Evolutionary conservation across 2,888 invertebrate genomes (phyloP).

Genomic region (Antitype chi): DNA sequence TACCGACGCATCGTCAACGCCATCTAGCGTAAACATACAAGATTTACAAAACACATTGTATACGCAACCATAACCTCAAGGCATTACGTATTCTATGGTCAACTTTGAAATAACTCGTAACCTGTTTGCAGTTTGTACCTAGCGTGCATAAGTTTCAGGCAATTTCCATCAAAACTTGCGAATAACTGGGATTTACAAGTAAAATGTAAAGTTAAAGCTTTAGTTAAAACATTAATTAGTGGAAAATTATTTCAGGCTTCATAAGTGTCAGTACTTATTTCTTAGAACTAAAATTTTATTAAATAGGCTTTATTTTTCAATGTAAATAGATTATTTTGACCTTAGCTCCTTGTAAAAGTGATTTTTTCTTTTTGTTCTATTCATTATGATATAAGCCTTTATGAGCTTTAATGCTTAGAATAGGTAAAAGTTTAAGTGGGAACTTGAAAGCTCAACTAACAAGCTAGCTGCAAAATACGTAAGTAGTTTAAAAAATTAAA

Average conservation of each 20-base stretch:
- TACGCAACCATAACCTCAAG: slow-evolving; percentile 3
- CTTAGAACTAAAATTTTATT: neutral
- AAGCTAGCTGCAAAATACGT: neutral
- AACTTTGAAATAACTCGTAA: slow-evolving; percentile 47
- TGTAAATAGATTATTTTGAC: neutral
- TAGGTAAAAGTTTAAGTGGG: neutral
- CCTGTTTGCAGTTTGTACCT: slow-evolving; percentile 56
- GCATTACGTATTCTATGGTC: slow-evolving; percentile 61
- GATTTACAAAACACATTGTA: slow-evolving; percentile 17
- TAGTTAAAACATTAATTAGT: slow-evolving; percentile 58
- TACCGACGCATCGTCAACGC: neutral
- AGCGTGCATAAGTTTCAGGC: slow-evolving; percentile 49
- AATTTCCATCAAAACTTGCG: slow-evolving; percentile 58
- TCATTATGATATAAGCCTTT: neutral
- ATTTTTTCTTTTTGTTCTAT: neutral
- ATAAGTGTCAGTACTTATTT: slow-evolving; percentile 16
- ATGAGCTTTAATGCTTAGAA: neutral
- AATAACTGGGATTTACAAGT: slow-evolving; percentile 58
- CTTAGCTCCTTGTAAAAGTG: neutral
- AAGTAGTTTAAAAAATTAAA: neutral
- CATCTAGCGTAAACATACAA: neutral
- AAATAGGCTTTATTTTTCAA: slow-evolving; percentile 10
- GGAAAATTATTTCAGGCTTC: slow-evolving; percentile 36
- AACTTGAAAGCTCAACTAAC: too few relatives aligned
- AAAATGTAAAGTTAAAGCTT: slow-evolving; percentile 52